Conservation (phyloP, 2,888 invertebrate genomes). For the Trichogramma evanescens region DNA sequence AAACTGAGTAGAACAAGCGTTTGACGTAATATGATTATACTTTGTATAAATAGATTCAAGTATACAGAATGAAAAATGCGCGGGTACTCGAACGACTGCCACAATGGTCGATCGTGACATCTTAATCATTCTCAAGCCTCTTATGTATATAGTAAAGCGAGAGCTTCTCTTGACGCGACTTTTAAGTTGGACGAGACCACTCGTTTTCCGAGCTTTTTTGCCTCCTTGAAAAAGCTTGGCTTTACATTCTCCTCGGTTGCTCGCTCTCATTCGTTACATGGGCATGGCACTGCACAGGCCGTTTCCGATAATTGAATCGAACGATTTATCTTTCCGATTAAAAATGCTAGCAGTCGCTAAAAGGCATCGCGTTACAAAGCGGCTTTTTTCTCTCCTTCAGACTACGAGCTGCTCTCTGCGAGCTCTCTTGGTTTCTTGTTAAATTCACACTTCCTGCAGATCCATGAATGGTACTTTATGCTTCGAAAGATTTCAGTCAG, state of each 20-base stretch:
- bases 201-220: constrained; percentile 28
- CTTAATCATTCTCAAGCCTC: constrained; percentile 40
- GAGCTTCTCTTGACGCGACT: constrained; percentile 33
- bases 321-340: constrained; percentile 48
- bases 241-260: constrained; percentile 10
- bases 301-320: constrained; percentile 43
- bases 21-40: constrained; percentile 15
- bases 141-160: constrained; percentile 28
- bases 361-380: constrained; percentile 43
- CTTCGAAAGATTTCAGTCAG: no score
- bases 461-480: no score
- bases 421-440: constrained; percentile 7
- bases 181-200: constrained; percentile 44
- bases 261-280: neutral
- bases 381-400: constrained; percentile 32
- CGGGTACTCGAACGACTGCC: no score
- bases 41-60: constrained; percentile 8
- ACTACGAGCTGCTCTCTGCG: neutral
- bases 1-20: neutral
- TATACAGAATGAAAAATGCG: neutral
- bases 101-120: constrained; percentile 17
- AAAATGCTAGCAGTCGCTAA: constrained; percentile 39
- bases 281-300: neutral
- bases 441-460: constrained; percentile 8
- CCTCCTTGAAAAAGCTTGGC: constrained; percentile 16